Evolutionary conservation across 2,797 vertebrate genomes (phyloP).

Genomic region (Lepilemur ruficaudatus): DNA sequence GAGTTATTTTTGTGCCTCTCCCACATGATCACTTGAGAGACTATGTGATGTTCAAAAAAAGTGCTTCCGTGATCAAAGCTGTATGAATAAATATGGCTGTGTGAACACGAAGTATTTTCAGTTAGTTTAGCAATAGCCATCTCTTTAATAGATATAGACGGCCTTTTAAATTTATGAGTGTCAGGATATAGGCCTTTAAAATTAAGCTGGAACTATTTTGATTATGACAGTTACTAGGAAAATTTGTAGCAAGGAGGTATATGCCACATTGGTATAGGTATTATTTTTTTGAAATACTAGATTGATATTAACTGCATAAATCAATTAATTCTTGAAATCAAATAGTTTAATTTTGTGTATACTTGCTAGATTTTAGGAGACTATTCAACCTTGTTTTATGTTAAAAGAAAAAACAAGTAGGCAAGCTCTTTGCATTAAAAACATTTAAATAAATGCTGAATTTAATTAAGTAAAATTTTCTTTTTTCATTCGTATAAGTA

Average conservation of each 20-base stretch:
- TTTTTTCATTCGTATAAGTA: not conserved
- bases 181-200: conserved; percentile 25
- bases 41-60: conserved; percentile 33
- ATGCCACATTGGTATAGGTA: not conserved
- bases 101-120: conserved; percentile 63
- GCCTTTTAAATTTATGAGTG: not conserved
- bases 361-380: not conserved
- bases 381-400: not conserved
- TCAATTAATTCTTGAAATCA: conserved; percentile 28
- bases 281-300: conserved; percentile 55
- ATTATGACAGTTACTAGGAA: not conserved
- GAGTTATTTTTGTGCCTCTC: conserved; percentile 46
- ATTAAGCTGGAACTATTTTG: conserved; percentile 42
- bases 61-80: conserved; percentile 35
- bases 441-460: conserved; percentile 1
- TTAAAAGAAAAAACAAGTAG: not conserved
- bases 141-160: conserved; percentile 35
- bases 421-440: not conserved
- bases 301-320: not conserved
- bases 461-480: not conserved
- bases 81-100: conserved; percentile 50
- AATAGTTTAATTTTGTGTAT: not conserved
- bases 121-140: conserved; percentile 56
- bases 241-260: not conserved
- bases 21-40: conserved; percentile 33